Evolutionary conservation across 92 coral and sea anemone species (phyloP).

Genomic region (Epizoanthus ramosus): DNA sequence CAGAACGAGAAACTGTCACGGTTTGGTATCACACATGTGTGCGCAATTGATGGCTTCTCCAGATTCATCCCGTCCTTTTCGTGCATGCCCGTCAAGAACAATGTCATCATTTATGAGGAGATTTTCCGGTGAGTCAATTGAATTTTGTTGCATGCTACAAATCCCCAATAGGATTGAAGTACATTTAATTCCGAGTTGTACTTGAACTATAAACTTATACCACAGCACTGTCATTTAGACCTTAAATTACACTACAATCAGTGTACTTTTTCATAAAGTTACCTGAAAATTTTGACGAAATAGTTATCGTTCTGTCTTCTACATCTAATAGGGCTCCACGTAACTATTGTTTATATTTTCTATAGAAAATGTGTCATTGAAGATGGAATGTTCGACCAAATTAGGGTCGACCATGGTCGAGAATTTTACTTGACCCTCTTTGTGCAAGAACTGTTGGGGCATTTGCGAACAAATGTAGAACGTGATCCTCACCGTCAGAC

Average conservation of each 20-base stretch:
- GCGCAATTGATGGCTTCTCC: conserved; percentile 60
- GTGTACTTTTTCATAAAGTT: background rate
- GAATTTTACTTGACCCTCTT: conserved; percentile 50
- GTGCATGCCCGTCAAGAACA: conserved; percentile 65
- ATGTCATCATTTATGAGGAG: conserved; percentile 54
- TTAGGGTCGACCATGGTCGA: conserved; percentile 64
- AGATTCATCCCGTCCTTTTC: conserved; percentile 56
- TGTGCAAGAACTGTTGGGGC: conserved; percentile 56
- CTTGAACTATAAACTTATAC: background rate
- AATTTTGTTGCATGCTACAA: background rate
- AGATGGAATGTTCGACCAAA: conserved; percentile 60
- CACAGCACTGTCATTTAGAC: background rate
- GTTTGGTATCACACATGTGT: conserved; percentile 62
- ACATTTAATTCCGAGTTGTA: background rate
- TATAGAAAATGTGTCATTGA: conserved; percentile 40
- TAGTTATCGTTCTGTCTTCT: no score
- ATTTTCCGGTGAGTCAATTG: conserved; percentile 54
- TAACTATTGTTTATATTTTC: background rate
- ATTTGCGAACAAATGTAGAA: conserved; percentile 43
- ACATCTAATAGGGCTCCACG: background rate
- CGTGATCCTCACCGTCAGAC: conserved; percentile 70
- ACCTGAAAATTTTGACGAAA: background rate
- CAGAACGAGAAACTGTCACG: conserved; percentile 45
- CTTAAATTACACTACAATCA: no score
- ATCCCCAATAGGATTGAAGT: background rate